phyloP scores from a whole-genome alignment of 2,888 invertebrate genomes.

The Macrophya annulata region DNA sequence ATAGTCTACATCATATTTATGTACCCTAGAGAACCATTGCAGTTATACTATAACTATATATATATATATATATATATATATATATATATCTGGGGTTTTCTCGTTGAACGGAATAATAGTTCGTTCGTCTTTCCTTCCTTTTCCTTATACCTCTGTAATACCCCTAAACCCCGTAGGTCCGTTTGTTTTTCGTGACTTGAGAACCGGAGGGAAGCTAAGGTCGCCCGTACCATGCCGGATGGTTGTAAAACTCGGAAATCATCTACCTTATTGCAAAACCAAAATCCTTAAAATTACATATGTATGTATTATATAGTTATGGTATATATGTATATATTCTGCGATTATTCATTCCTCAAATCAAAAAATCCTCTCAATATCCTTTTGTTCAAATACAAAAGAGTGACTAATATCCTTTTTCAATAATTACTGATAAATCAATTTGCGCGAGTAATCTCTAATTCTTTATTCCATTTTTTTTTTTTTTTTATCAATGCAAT shows the following conservation, averaged over 20 bases:
- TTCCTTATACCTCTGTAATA: neutral
- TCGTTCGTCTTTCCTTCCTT: constrained; percentile 1
- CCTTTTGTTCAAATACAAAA: too few species aligned
- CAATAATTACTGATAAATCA: too few species aligned
- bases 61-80: neutral
- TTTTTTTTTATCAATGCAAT: neutral
- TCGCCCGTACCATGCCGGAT: neutral
- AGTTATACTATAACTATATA: too few species aligned
- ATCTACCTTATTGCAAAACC: constrained; percentile 25
- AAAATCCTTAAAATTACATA: neutral
- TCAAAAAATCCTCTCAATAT: too few species aligned
- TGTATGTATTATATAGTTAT: too few species aligned
- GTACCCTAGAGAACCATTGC: constrained; percentile 22
- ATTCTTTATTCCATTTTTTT: too few species aligned
- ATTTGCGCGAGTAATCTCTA: too few species aligned
- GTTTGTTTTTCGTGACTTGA: constrained; percentile 42
- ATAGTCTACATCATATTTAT: neutral
- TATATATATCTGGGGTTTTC: neutral
- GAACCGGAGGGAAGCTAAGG: constrained; percentile 37
- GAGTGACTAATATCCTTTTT: too few species aligned
- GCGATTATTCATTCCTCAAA: neutral
- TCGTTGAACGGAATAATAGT: constrained; percentile 39
- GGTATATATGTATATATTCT: neutral
- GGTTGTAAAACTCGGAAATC: constrained; percentile 25
- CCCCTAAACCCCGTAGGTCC: neutral